phyloP scores from a whole-genome alignment of 2,113 vertebrate genomes.

The Bagarius yarrelli region DNA sequence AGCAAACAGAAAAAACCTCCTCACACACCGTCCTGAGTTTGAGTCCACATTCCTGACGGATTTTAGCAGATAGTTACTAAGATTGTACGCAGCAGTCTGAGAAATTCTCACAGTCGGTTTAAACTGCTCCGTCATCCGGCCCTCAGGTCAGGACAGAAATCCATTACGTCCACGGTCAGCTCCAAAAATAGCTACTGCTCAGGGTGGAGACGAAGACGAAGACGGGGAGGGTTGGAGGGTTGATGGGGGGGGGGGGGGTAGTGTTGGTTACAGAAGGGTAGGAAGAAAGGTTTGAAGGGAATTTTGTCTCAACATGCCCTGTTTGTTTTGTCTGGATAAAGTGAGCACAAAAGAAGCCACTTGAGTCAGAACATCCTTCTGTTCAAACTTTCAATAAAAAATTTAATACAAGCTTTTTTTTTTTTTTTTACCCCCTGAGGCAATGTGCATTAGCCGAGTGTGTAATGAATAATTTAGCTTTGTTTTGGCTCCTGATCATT shows the following conservation, averaged over 20 bases:
- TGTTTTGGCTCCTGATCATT: conserved; percentile 6
- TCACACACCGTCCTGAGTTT: conserved; percentile 45
- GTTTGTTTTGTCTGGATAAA: conserved; percentile 29
- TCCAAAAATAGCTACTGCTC: conserved; percentile 13
- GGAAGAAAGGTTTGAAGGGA: too few relatives aligned
- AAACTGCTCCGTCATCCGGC: conserved; percentile 24
- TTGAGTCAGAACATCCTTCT: neutral
- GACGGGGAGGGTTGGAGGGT: too few relatives aligned
- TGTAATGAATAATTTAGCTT: conserved; percentile 10
- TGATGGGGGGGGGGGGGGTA: too few relatives aligned
- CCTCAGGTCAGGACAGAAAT: conserved; percentile 9
- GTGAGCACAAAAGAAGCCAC: neutral
- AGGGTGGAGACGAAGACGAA: neutral
- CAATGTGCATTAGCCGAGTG: too few relatives aligned
- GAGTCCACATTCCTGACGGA: conserved; percentile 67
- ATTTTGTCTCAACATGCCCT: conserved; percentile 46
- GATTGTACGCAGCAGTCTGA: conserved; percentile 63
- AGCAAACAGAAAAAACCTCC: conserved; percentile 10
- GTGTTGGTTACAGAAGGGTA: neutral
- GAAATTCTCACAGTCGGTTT: conserved; percentile 67
- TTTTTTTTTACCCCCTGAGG: neutral
- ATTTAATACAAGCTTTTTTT: neutral
- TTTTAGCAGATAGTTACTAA: conserved; percentile 78
- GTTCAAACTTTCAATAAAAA: neutral
- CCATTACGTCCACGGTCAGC: conserved; percentile 3